Evolutionary conservation across 1,140 invertebrate species (phyloP).

Genomic region (Nebria ingens): DNA sequence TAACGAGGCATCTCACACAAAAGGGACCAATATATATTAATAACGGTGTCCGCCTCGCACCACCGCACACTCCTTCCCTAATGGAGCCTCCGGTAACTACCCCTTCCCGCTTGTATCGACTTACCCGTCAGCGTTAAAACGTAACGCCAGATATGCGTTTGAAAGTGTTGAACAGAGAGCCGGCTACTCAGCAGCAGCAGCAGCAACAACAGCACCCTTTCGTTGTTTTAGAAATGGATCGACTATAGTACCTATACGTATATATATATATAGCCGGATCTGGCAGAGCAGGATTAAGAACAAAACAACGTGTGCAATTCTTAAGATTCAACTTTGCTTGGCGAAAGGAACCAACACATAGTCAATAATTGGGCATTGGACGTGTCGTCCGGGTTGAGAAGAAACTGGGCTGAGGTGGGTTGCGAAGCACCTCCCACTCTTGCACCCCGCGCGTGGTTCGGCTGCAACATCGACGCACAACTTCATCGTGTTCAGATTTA

Average conservation of each 20-base stretch:
- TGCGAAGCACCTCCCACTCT: not conserved
- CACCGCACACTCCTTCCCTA: not conserved
- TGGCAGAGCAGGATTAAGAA: too few species aligned
- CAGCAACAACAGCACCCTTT: not conserved
- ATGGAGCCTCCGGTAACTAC: not conserved
- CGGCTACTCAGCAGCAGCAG: not conserved
- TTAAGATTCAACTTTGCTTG: too few species aligned
- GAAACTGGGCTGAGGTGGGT: not conserved
- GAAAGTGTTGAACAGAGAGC: not conserved
- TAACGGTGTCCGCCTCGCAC: not conserved
- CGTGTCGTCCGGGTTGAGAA: too few species aligned
- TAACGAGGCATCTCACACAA: not conserved
- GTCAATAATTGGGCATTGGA: not conserved
- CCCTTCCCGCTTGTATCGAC: not conserved
- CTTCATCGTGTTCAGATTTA: conserved; percentile 26
- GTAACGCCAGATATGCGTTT: too few species aligned
- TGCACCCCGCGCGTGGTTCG: not conserved
- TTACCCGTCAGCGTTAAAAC: not conserved
- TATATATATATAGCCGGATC: too few species aligned
- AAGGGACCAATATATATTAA: conserved; percentile 9
- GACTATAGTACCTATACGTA: too few species aligned
- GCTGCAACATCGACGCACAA: not conserved
- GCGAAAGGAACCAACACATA: not conserved
- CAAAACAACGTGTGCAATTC: too few species aligned
- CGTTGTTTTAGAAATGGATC: conserved; percentile 8